Evolutionary conservation across 2,888 invertebrate genomes (phyloP).

Genomic region (Tenthredo livida): DNA sequence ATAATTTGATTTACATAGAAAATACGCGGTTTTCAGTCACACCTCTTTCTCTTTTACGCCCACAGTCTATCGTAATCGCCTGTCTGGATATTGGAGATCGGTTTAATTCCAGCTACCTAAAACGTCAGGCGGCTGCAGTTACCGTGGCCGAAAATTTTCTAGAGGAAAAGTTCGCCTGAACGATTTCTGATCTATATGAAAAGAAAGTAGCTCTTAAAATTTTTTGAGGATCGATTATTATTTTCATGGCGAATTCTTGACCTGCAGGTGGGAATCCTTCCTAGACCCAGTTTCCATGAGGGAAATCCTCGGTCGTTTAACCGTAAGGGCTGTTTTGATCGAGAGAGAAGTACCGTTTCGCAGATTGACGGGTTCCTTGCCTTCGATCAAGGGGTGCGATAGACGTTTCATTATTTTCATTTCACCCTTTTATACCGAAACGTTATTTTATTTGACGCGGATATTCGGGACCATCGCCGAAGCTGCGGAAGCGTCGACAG

Average conservation of each 20-base stretch:
- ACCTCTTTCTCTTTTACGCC: neutral
- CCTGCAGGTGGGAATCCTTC: neutral
- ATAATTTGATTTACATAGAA: neutral
- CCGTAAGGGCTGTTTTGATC: constrained; percentile 25
- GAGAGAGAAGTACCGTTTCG: constrained; percentile 24
- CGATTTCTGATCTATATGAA: neutral
- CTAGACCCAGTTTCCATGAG: neutral
- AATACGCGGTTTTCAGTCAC: neutral
- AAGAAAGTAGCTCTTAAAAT: neutral
- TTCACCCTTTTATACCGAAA: too few species aligned
- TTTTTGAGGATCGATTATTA: neutral
- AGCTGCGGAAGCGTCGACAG: constrained; percentile 28
- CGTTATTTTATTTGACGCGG: neutral
- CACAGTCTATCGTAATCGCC: constrained; percentile 30
- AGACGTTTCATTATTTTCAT: neutral
- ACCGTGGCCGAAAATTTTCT: constrained; percentile 31
- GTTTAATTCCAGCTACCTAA: neutral
- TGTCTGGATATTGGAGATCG: constrained; percentile 29
- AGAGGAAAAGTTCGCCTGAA: constrained; percentile 15
- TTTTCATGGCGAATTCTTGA: neutral
- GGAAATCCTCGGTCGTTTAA: constrained; percentile 20
- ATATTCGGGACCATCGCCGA: constrained; percentile 29
- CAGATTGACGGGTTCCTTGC: constrained; percentile 22
- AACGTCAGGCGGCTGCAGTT: constrained; percentile 10
- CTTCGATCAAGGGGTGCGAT: constrained; percentile 7